phyloP scores from a whole-genome alignment of 2,888 invertebrate genomes.

The Eurytoma adleriae region DNA sequence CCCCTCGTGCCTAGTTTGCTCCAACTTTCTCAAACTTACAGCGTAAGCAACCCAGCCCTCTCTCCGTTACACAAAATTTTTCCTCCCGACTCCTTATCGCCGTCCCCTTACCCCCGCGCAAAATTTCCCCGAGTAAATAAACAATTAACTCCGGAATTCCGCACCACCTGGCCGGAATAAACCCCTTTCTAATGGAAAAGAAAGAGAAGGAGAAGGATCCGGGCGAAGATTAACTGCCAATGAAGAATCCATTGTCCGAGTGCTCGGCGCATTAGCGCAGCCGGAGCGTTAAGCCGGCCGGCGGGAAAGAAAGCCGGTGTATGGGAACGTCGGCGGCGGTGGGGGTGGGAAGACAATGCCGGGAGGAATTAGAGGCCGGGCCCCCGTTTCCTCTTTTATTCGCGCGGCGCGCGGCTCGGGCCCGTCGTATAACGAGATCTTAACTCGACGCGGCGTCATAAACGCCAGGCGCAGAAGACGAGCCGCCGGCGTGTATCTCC shows the following conservation, averaged over 20 bases:
- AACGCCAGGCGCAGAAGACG: constrained; percentile 70
- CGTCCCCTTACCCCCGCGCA: too few relatives aligned
- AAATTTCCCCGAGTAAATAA: too few relatives aligned
- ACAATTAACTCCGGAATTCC: too few relatives aligned
- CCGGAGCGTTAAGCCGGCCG: neutral
- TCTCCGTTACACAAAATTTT: constrained; percentile 4
- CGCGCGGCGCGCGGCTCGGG: constrained; percentile 3
- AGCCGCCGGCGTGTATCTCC: constrained; percentile 15
- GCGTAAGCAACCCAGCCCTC: neutral
- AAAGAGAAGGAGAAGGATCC: too few relatives aligned
- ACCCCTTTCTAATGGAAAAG: too few relatives aligned
- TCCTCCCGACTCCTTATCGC: neutral
- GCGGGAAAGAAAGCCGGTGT: neutral
- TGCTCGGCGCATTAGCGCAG: neutral
- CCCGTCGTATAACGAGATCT: constrained; percentile 68
- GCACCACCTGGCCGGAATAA: too few relatives aligned
- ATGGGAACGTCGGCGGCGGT: neutral
- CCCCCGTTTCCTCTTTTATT: constrained; percentile 48
- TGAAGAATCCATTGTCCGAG: too few relatives aligned
- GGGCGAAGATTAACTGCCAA: too few relatives aligned
- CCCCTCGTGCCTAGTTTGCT: constrained; percentile 52
- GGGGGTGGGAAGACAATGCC: neutral
- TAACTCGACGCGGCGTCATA: constrained; percentile 71
- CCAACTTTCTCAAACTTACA: constrained; percentile 40
- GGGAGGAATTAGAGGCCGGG: constrained; percentile 15